These are phyloP conservation scores for Rhagonycha lutea DNA, from an alignment of 2,888 invertebrate genomes.

Conservation along the genomic window DNA sequence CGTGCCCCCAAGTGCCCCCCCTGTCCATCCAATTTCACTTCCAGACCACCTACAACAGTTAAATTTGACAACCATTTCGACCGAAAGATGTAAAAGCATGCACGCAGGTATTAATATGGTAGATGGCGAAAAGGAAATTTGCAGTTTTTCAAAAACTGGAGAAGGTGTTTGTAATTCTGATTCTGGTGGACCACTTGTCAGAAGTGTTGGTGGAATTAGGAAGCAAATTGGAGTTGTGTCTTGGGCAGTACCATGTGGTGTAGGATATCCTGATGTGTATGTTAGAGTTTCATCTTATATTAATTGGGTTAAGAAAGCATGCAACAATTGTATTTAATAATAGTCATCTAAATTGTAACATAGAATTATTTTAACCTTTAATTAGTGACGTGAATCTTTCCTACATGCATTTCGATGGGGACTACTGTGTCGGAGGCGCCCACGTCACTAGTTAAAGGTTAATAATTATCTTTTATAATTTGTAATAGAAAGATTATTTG, in stretches of 20 bases:
- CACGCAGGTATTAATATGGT: background rate
- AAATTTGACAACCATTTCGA: constrained; percentile 56
- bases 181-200: constrained; percentile 60
- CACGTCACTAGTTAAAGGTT: no score
- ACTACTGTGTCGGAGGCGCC: no score
- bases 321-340: background rate
- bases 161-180: constrained; percentile 64
- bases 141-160: constrained; percentile 62
- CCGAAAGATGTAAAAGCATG: constrained; percentile 53
- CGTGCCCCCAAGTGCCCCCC: no score
- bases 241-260: constrained; percentile 60
- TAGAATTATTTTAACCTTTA: no score
- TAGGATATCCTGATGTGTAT: constrained; percentile 60
- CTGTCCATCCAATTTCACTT: constrained; percentile 42
- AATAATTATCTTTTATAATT: background rate
- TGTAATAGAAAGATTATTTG: background rate
- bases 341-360: no score
- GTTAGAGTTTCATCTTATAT: constrained; percentile 56
- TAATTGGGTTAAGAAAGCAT: constrained; percentile 52
- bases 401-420: no score
- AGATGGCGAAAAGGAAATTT: constrained; percentile 55
- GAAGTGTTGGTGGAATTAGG: constrained; percentile 43
- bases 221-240: constrained; percentile 57
- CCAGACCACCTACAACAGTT: constrained; percentile 63
- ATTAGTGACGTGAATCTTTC: no score